phyloP scores from a whole-genome alignment of 30 jellyfish, hydroid and myxozoan genomes.

The Rhopilema esculentum region DNA sequence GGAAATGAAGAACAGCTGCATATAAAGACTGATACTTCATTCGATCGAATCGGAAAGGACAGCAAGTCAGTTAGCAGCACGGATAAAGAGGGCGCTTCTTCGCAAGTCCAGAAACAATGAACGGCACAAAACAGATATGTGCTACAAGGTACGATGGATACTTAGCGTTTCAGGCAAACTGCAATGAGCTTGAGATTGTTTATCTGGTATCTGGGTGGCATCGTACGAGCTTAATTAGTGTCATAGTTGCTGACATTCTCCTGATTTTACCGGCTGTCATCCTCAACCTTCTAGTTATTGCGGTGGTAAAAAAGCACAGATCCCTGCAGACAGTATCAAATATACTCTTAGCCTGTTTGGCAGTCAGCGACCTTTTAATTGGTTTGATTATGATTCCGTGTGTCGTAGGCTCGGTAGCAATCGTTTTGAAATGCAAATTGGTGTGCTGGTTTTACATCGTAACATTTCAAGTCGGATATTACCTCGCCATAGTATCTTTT shows the following conservation, averaged over 20 bases:
- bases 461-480: conserved; percentile 21
- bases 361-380: conserved; percentile 24
- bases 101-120: not conserved
- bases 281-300: conserved; percentile 15
- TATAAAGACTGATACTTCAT: too few species aligned
- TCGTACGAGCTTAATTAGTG: conserved; percentile 25
- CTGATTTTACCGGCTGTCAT: not conserved
- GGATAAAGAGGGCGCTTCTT: too few species aligned
- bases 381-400: conserved; percentile 17
- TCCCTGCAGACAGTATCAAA: conserved; percentile 35
- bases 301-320: conserved; percentile 27
- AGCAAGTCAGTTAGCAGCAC: too few species aligned
- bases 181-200: conserved; percentile 33
- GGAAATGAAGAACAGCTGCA: too few species aligned
- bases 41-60: too few species aligned
- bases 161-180: conserved; percentile 14
- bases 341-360: conserved; percentile 22
- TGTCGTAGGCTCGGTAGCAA: not conserved
- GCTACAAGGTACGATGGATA: not conserved
- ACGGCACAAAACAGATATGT: conserved; percentile 1
- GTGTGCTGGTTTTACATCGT: conserved; percentile 23
- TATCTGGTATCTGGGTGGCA: conserved; percentile 62
- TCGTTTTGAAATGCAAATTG: conserved; percentile 24
- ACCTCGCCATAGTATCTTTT: conserved; percentile 46
- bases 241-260: conserved; percentile 13